Base-by-base conservation (phyloP, 2,888 invertebrate genomes). In the Lasioglossum lativentre region DNA sequence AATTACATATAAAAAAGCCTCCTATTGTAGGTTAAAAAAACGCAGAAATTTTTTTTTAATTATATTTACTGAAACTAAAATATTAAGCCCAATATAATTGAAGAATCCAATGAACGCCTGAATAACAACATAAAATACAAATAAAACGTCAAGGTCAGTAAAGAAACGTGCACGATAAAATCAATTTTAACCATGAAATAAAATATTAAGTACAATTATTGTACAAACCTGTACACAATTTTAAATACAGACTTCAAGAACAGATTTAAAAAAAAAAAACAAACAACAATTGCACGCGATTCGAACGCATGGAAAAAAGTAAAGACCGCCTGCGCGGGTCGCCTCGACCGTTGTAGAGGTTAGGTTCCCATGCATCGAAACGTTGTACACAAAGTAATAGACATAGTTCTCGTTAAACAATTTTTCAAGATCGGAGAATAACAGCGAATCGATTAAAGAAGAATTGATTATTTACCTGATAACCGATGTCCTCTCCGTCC, bases 401-500 rank as follows among this genome's bases (percentile, higher is more conserved):
- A 40, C 0, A 38, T 12, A 56, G 56, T 23, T 23, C 4, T 23
- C 38, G 38, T 27, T 34, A 5, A 2, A 30, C 30, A n/a, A 12
- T 2, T 68, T n/a, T 42, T n/a, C 8, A 19, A 4, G 4, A 34
- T 27, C 6, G 14, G 38, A 14, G 14, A 3, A 40, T 12, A n/a
- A 3, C 1, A 14, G 30, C 34, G 0, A n/a, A 14, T 56, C 1
- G 3, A 42, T 72, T 0, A 38, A 38, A n/a, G 70, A 59, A 47
- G 27, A 23, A 40, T 59, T 23, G 1, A 66, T 70, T 6, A 87
- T 88, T 90, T 93, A 97, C 97, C 96, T 97, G 97, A 93, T 97
- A 96, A 42, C 96, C 95, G 70, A 96, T 95, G 80, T 96, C 96
- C 80, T 96, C 96, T 47, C 88, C 95, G 93, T 92, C 95, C 95